These are phyloP conservation scores for Pseudomyrmex gracilis DNA, from an alignment of 1,140 invertebrate species.

Conservation along the genomic window DNA sequence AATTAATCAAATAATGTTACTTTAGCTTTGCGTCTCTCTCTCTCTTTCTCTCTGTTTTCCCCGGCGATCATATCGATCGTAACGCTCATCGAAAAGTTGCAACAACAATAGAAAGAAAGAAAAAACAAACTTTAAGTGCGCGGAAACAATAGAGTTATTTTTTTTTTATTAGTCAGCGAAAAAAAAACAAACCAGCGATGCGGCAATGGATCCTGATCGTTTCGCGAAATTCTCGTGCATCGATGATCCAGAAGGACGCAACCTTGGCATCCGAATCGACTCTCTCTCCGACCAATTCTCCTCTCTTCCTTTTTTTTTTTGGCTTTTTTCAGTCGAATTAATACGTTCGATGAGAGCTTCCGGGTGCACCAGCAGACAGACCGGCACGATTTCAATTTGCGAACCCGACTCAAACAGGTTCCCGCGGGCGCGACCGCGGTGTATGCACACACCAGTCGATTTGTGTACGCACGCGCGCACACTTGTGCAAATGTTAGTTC, in stretches of 20 bases:
- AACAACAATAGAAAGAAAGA: constrained; percentile 7
- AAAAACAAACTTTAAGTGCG: neutral
- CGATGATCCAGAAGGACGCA: constrained; percentile 39
- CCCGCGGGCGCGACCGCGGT: constrained; percentile 58
- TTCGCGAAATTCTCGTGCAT: constrained; percentile 33
- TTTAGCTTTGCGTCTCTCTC: neutral
- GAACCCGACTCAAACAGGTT: constrained; percentile 78
- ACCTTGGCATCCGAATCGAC: constrained; percentile 13
- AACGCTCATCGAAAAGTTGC: neutral
- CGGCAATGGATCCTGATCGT: constrained; percentile 18
- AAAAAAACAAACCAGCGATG: constrained; percentile 13
- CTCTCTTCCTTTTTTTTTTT: constrained; percentile 58
- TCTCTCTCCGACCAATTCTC: constrained; percentile 61
- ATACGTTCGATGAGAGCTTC: constrained; percentile 75
- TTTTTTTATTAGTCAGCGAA: neutral
- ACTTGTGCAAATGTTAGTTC: constrained; percentile 20
- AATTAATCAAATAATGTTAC: no score
- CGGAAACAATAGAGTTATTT: constrained; percentile 36
- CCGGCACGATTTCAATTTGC: constrained; percentile 77
- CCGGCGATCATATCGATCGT: neutral
- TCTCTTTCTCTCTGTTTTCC: neutral
- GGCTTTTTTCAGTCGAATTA: constrained; percentile 72
- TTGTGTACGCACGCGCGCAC: constrained; percentile 8
- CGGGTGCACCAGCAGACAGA: constrained; percentile 62
- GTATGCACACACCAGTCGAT: constrained; percentile 43